Conservation (phyloP, 2,113 vertebrate genomes). For the Passer domesticus region DNA sequence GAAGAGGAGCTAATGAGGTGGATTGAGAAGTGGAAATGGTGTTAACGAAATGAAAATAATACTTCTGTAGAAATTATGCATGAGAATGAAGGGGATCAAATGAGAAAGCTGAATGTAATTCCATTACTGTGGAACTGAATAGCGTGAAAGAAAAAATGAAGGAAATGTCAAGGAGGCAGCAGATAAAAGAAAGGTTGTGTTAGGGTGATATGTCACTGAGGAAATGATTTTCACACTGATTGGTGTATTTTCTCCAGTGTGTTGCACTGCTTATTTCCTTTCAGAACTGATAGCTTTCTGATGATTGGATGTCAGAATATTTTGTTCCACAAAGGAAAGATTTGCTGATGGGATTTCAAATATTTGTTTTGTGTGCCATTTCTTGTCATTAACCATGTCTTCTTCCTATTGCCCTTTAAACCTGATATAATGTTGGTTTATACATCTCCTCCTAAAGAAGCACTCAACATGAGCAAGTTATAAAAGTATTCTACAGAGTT, state of each 20-base stretch:
- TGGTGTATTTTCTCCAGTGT: not conserved
- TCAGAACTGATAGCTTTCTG: not conserved
- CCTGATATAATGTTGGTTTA: not conserved
- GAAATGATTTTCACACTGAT: not conserved
- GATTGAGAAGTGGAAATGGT: not conserved
- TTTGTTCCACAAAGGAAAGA: not conserved
- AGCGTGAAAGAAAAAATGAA: not conserved
- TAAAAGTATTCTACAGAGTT: not conserved
- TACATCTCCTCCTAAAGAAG: not conserved
- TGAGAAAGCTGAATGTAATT: not conserved
- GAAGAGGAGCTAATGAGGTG: not conserved
- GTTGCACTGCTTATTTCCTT: not conserved
- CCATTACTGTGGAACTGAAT: not conserved
- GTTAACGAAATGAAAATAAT: not conserved
- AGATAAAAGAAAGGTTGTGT: not conserved
- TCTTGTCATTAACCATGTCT: not conserved
- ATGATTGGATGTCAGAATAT: not conserved
- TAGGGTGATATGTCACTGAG: not conserved
- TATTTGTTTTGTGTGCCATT: not conserved
- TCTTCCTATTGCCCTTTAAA: not conserved
- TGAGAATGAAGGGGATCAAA: not conserved
- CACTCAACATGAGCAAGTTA: not conserved
- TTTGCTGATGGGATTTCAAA: not conserved
- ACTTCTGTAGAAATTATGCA: not conserved
- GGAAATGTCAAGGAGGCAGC: not conserved